Conservation (phyloP, 2,888 invertebrate species). For the Cheilosia vulpina region DNA sequence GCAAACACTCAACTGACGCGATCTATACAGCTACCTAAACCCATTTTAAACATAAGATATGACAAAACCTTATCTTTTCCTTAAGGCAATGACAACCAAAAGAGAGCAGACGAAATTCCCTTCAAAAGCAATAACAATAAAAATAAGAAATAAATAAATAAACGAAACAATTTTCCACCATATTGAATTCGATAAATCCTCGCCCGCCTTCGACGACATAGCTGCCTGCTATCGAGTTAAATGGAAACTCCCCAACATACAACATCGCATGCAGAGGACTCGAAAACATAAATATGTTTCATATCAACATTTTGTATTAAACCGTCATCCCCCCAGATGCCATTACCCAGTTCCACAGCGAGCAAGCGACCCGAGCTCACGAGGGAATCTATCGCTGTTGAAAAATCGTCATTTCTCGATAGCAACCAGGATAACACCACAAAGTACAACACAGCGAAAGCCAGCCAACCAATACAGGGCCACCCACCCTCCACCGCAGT, state of each 20-base stretch:
- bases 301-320: conserved; percentile 74
- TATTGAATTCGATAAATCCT: conserved; percentile 78
- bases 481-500: conserved; percentile 16
- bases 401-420: conserved; percentile 69
- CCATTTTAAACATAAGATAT: conserved; percentile 41
- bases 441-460: conserved; percentile 47
- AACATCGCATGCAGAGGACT: conserved; percentile 67
- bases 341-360: conserved; percentile 52
- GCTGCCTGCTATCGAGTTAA: conserved; percentile 45
- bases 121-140: conserved; percentile 74
- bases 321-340: conserved; percentile 64
- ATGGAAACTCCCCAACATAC: conserved; percentile 58
- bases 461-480: conserved; percentile 38
- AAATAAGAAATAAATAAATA: conserved; percentile 74
- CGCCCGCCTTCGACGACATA: conserved; percentile 53
- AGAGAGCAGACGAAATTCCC: conserved; percentile 46
- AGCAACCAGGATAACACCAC: conserved; percentile 72
- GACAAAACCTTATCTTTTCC: conserved; percentile 47
- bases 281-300: conserved; percentile 76
- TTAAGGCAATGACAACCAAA: conserved; percentile 26
- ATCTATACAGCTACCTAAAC: conserved; percentile 13
- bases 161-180: conserved; percentile 78
- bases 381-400: conserved; percentile 57
- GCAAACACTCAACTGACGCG: conserved; percentile 48
- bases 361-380: conserved; percentile 35